A percentile compares a stretch with the other conserved stretches of the same genome.
Conservation (phyloP, 2,797 vertebrate genomes). For the Myotis planiceps region DNA sequence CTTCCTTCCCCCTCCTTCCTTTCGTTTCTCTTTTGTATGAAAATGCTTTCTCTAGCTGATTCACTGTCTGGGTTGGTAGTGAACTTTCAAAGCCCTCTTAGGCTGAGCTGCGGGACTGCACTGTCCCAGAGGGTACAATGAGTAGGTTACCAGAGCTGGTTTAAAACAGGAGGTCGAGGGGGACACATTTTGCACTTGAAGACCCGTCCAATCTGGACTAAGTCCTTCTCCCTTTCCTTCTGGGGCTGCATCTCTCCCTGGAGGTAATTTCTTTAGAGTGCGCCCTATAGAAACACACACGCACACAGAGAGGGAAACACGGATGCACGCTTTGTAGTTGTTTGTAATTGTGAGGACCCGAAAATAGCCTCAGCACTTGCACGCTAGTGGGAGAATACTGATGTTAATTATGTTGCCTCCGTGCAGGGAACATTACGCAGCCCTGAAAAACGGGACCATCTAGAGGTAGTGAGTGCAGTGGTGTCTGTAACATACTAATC, state of each 20-base stretch:
- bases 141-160: not conserved
- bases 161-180: not conserved
- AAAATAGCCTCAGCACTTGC: not conserved
- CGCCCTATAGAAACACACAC: not conserved
- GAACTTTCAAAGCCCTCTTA: constrained; percentile 74
- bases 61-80: constrained; percentile 57
- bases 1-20: not conserved
- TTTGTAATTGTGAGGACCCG: not conserved
- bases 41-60: constrained; percentile 72
- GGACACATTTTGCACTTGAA: not conserved
- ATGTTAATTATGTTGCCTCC: not conserved
- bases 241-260: not conserved
- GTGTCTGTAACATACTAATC: not conserved
- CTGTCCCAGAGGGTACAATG: not conserved
- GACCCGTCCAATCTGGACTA: not conserved
- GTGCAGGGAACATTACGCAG: fast-evolving
- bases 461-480: not conserved
- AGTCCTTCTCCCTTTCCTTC: not conserved
- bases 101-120: not conserved
- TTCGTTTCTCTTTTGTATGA: constrained; percentile 60
- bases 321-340: not conserved
- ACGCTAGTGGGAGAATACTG: not conserved
- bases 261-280: not conserved
- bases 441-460: not conserved
- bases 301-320: not conserved